A percentile compares a stretch with the other conserved stretches of the same genome.
Evolutionary conservation across 2,888 invertebrate species (phyloP).

Genomic region (Amaurobius ferox): DNA sequence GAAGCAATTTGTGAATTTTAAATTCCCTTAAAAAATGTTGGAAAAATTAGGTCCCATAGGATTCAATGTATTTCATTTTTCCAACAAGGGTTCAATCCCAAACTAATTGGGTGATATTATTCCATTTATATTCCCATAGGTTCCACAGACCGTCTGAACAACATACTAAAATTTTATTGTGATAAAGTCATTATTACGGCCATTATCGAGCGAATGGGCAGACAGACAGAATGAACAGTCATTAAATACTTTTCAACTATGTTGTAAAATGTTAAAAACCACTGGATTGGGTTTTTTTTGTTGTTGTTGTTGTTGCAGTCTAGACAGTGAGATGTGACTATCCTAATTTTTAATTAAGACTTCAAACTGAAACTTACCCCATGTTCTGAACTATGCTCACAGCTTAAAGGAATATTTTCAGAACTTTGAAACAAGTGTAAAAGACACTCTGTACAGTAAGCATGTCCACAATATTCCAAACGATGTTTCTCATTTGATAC

Average conservation of each 20-base stretch:
- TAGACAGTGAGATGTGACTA: not conserved
- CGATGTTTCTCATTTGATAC: slow-evolving; percentile 29
- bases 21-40: too few species aligned
- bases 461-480: slow-evolving; percentile 64
- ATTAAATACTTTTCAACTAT: not conserved
- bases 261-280: not conserved
- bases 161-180: too few species aligned
- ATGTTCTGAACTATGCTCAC: slow-evolving; percentile 23
- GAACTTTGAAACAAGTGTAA: slow-evolving; percentile 43
- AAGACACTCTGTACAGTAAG: slow-evolving; percentile 56
- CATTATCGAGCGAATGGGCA: too few species aligned
- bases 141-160: too few species aligned
- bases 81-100: too few species aligned
- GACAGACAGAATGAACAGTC: too few species aligned
- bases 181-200: too few species aligned
- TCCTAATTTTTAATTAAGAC: not conserved
- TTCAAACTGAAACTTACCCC: not conserved
- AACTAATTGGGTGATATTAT: too few species aligned
- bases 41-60: too few species aligned
- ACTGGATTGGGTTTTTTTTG: not conserved
- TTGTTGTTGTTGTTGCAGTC: not conserved
- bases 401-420: slow-evolving; percentile 42
- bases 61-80: too few species aligned
- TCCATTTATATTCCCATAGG: too few species aligned
- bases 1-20: too few species aligned